phyloP scores from a whole-genome alignment of 1,140 invertebrate genomes.

The Ylistrum balloti region DNA sequence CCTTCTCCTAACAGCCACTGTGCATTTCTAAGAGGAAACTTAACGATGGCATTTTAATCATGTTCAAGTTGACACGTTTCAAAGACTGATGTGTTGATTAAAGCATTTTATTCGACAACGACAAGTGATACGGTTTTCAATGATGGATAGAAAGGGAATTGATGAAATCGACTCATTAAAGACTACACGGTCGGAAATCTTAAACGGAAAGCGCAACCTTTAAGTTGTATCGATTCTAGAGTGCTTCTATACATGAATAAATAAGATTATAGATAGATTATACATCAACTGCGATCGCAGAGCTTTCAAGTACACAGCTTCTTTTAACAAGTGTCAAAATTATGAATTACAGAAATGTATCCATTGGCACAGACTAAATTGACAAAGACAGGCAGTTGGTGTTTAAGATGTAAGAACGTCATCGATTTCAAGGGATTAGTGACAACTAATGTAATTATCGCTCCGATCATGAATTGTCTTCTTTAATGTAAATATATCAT shows the following conservation, averaged over 20 bases:
- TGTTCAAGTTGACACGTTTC: conserved; percentile 33
- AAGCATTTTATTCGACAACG: conserved; percentile 32
- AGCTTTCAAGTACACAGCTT: conserved; percentile 23
- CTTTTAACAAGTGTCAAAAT: conserved; percentile 40
- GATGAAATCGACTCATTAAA: conserved; percentile 27
- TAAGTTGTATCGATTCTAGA: background rate
- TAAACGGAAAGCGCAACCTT: background rate
- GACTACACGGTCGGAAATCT: conserved; percentile 31
- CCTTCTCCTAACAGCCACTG: conserved; percentile 19
- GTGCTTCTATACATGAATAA: background rate
- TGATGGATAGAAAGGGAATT: conserved; percentile 11
- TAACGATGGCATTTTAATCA: conserved; percentile 39
- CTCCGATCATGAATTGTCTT: background rate
- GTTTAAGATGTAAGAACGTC: background rate
- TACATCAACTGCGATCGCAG: background rate
- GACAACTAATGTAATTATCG: background rate
- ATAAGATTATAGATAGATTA: conserved; percentile 30
- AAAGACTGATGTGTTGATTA: conserved; percentile 35
- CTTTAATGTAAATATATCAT: too few species aligned
- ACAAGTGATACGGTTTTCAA: conserved; percentile 35
- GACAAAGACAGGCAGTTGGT: background rate
- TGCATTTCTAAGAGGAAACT: conserved; percentile 18
- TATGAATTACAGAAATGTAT: conserved; percentile 24
- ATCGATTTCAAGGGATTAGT: background rate
- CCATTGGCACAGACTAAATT: background rate